Evolutionary conservation across 2,888 invertebrate species (phyloP), one percentile per base, ranked within the genome.

Genomic region (Diplolepis rosae): DNA sequence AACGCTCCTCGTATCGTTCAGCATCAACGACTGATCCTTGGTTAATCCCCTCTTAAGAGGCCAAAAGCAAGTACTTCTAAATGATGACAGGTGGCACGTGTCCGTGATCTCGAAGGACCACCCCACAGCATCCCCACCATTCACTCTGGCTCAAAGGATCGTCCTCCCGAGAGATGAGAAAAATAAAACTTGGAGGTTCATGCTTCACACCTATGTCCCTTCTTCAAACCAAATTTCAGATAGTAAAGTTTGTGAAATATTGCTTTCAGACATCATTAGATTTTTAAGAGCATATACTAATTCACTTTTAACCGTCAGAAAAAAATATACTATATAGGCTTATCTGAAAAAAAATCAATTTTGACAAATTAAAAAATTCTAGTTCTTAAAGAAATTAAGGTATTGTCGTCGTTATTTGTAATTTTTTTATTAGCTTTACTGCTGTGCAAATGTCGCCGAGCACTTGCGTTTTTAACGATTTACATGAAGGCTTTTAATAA

Each of bases 1-100:
- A 48, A 30, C 52, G 45, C 45, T 51, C 39, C 39, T 24, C 42
- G 15, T 52, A 15, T 65, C 30, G 48, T 50, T 32, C 48, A 77
- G 45, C 65, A 50, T 71, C 66, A 71, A 54, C 65, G 67, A 68
- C 69, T 76, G 74, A 76, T 78, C 77, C 72, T 69, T 66, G 65
- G 75, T 77, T 79, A 77, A 78, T 78, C 72, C 69, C 65, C 68
- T 68, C 61, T 72, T 66, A 77, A 78, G 79, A 61, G 61, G 24
- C 35, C 61, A 61, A 39, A 61, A 61, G 61, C 61, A 39, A 61
- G 35, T 61, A 42, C 61, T 61, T 61, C 61, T 61, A 39, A 61
- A 61, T 42, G 61, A 80, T 85, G 85, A 86, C 85, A 85, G 83
- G 85, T 85, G 82, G 85, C 85, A 86, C 85, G 85, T 86, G 85